Conservation (phyloP, 2,888 invertebrate genomes). For the Drosophila testacea region DNA sequence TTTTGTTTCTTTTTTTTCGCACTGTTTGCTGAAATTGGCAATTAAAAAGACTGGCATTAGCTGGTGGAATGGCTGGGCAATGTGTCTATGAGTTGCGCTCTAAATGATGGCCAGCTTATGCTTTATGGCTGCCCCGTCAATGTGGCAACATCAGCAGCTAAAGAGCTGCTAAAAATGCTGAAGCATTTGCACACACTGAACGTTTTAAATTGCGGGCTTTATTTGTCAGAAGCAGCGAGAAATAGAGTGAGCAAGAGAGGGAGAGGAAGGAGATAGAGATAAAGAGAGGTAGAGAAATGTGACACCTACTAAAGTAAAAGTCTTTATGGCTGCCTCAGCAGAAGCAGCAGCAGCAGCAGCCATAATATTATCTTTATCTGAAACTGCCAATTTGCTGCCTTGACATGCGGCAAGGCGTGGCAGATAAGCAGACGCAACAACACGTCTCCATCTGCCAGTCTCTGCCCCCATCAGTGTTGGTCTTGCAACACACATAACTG, state of each 20-base stretch:
- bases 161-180: slow-evolving; percentile 31
- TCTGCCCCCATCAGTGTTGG: not conserved
- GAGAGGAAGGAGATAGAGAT: not conserved
- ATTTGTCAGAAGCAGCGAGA: slow-evolving; percentile 52
- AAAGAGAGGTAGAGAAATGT: slow-evolving; percentile 56
- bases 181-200: slow-evolving; percentile 18
- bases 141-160: slow-evolving; percentile 31
- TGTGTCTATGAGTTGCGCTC: slow-evolving; percentile 24
- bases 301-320: slow-evolving; percentile 75
- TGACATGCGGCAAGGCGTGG: slow-evolving; percentile 51
- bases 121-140: slow-evolving; percentile 38
- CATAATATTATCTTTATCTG: slow-evolving; percentile 79
- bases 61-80: not conserved
- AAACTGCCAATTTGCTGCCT: slow-evolving; percentile 77
- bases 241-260: not conserved
- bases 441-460: slow-evolving; percentile 23
- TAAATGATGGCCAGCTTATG: slow-evolving; percentile 53
- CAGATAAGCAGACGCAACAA: slow-evolving; percentile 52
- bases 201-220: slow-evolving; percentile 66
- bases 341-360: slow-evolving; percentile 44
- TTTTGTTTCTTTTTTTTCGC: slow-evolving; percentile 7
- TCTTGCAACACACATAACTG: slow-evolving; percentile 6
- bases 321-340: slow-evolving; percentile 56
- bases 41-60: slow-evolving; percentile 66
- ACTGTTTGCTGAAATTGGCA: slow-evolving; percentile 64